phyloP scores from a whole-genome alignment of 37 sponge, comb jelly and placozoan species.

The Tethya wilhelma region DNA sequence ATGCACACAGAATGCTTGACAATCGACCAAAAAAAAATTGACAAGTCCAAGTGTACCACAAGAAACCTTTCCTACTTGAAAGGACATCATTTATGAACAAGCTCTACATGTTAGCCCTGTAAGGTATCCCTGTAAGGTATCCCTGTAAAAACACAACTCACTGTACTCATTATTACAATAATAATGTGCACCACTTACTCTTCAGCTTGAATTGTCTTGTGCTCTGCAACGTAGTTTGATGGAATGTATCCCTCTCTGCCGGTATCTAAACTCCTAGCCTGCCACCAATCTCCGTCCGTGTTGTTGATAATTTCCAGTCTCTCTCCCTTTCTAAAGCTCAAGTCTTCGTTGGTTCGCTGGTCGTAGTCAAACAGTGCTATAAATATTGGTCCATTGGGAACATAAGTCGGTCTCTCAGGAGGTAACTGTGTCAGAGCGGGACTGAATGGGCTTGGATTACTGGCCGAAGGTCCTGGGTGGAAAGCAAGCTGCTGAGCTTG shows the following conservation, averaged over 20 bases:
- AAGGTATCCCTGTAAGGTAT: too few species aligned
- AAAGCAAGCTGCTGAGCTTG: too few species aligned
- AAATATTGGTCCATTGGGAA: conserved; percentile 53
- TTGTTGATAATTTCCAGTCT: conserved; percentile 88
- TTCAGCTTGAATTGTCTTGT: conserved; percentile 89
- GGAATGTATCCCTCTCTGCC: conserved; percentile 92
- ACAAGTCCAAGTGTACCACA: too few species aligned
- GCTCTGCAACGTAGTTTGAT: conserved; percentile 93
- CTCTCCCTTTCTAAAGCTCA: conserved; percentile 95
- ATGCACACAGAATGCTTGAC: too few species aligned
- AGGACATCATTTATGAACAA: too few species aligned
- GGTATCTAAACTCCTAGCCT: conserved; percentile 84
- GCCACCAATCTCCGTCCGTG: conserved; percentile 98
- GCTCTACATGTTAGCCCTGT: too few species aligned
- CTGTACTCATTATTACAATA: background rate
- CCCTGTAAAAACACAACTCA: too few species aligned
- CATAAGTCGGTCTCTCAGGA: conserved; percentile 20
- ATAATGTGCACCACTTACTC: too few species aligned
- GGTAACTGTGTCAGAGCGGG: too few species aligned
- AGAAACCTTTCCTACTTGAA: too few species aligned
- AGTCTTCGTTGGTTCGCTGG: conserved; percentile 89
- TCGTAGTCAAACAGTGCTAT: conserved; percentile 96
- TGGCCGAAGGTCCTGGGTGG: background rate
- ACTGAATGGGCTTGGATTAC: background rate
- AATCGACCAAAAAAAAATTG: too few species aligned